phyloP scores from a whole-genome alignment of 2,797 vertebrate genomes.

The Sparidentex hasta region DNA sequence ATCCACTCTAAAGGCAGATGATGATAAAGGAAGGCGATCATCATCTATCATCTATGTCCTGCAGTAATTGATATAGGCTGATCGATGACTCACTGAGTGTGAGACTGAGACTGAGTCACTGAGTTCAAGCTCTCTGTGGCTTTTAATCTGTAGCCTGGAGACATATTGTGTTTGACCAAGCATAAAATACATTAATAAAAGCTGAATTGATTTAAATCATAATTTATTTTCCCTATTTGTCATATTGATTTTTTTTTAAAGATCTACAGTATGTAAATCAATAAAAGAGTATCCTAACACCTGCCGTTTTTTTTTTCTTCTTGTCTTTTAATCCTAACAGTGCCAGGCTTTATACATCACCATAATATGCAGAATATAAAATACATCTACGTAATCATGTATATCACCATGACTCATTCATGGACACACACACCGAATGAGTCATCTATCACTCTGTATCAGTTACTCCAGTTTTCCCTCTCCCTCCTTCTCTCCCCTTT shows the following conservation, averaged over 20 bases:
- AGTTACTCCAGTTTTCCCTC: slow-evolving; percentile 25
- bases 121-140: slow-evolving; percentile 25
- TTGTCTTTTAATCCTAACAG: slow-evolving; percentile 8
- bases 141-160: slow-evolving; percentile 39
- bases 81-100: slow-evolving; percentile 62
- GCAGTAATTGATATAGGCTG: slow-evolving; percentile 46
- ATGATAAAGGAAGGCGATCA: slow-evolving; percentile 33
- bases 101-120: slow-evolving; percentile 57
- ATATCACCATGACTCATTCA: slow-evolving; percentile 73
- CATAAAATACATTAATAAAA: slow-evolving; percentile 17
- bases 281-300: slow-evolving; percentile 22
- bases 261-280: slow-evolving; percentile 3
- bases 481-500: not conserved
- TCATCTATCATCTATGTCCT: slow-evolving; percentile 13
- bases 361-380: slow-evolving; percentile 27
- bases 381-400: slow-evolving; percentile 63
- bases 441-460: slow-evolving; percentile 66
- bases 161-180: slow-evolving; percentile 35
- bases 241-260: not conserved
- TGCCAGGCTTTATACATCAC: slow-evolving; percentile 13
- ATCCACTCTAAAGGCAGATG: not conserved
- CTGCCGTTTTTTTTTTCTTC: not conserved
- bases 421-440: slow-evolving; percentile 66
- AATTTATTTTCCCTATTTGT: slow-evolving; percentile 25
- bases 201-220: slow-evolving; percentile 6